Percentiles rank a stretch among this genome's conserved stretches.
Conservation (phyloP, 1,140 invertebrate species). For the Nymphalis io region DNA sequence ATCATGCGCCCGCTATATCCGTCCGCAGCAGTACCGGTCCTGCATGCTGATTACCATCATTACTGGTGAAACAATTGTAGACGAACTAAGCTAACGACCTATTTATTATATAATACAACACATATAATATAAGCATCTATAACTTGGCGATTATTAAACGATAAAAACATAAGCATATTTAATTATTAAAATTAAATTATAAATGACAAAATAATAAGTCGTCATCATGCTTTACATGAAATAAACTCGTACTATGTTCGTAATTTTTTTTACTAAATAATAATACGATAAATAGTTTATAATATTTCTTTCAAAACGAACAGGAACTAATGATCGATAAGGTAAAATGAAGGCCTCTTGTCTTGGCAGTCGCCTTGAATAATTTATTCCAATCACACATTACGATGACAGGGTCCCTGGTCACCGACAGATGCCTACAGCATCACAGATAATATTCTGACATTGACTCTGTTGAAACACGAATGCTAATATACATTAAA, state of each 20-base stretch:
- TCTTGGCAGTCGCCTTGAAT: slow-evolving; percentile 39
- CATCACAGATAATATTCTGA: slow-evolving; percentile 40
- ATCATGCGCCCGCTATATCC: slow-evolving; percentile 41
- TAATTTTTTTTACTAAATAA: slow-evolving; percentile 8
- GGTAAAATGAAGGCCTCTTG: slow-evolving; percentile 37
- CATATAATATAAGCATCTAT: not conserved
- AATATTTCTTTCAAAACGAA: slow-evolving; percentile 8
- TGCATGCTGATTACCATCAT: slow-evolving; percentile 58
- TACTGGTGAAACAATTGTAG: slow-evolving; percentile 45
- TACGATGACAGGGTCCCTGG: slow-evolving; percentile 37
- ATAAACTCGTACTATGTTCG: not conserved
- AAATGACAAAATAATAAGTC: too few relatives aligned
- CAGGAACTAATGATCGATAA: slow-evolving; percentile 36
- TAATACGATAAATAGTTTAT: not conserved
- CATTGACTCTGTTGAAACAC: slow-evolving; percentile 32
- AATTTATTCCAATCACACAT: slow-evolving; percentile 38
- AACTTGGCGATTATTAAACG: too few relatives aligned
- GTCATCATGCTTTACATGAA: too few relatives aligned
- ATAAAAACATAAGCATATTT: too few relatives aligned
- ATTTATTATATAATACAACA: slow-evolving; percentile 16
- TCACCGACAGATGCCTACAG: slow-evolving; percentile 33
- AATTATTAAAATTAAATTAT: too few relatives aligned
- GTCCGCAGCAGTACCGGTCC: slow-evolving; percentile 32
- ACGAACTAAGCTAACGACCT: slow-evolving; percentile 36
- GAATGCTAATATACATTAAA: slow-evolving; percentile 20